These are phyloP conservation scores for Philypnodon macrostomus DNA, from an alignment of 2,797 vertebrate genomes.

Conservation along the genomic window DNA sequence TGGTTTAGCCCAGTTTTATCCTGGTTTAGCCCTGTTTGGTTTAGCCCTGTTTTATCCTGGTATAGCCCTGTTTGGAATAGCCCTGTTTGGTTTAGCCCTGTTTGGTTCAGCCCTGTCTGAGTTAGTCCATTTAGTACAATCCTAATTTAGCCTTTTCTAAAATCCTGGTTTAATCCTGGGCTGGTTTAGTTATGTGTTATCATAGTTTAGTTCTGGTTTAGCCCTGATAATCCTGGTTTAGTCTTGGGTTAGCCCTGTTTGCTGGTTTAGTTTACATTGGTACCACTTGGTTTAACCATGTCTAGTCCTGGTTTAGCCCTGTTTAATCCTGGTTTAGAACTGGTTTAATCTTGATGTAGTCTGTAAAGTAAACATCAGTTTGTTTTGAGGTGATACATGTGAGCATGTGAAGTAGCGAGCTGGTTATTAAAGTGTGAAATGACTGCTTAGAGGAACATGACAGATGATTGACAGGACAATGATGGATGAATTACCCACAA, in stretches of 20 bases:
- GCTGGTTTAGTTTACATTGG: not conserved
- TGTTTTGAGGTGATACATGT: not conserved
- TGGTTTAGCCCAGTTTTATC: too few species aligned
- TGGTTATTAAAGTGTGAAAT: conserved; percentile 38
- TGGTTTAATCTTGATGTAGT: not conserved
- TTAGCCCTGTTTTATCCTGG: too few species aligned
- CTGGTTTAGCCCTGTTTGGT: too few species aligned
- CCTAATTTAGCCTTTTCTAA: too few species aligned
- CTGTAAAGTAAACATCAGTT: too few species aligned
- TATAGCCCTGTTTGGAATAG: too few species aligned
- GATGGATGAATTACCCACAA: conserved; percentile 23
- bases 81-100: too few species aligned
- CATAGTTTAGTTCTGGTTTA: not conserved
- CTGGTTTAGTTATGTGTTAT: not conserved
- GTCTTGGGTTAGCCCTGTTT: not conserved
- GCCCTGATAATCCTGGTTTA: not conserved
- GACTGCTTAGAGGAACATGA: conserved; percentile 25
- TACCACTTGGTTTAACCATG: too few species aligned
- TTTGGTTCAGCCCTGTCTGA: too few species aligned
- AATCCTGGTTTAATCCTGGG: not conserved
- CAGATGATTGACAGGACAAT: conserved; percentile 26
- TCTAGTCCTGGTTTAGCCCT: not conserved
- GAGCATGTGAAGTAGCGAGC: conserved; percentile 9
- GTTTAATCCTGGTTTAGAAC: not conserved
- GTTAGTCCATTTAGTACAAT: too few species aligned